phyloP scores from a whole-genome alignment of 2,888 invertebrate species.

The Lasioglossum malachurum region DNA sequence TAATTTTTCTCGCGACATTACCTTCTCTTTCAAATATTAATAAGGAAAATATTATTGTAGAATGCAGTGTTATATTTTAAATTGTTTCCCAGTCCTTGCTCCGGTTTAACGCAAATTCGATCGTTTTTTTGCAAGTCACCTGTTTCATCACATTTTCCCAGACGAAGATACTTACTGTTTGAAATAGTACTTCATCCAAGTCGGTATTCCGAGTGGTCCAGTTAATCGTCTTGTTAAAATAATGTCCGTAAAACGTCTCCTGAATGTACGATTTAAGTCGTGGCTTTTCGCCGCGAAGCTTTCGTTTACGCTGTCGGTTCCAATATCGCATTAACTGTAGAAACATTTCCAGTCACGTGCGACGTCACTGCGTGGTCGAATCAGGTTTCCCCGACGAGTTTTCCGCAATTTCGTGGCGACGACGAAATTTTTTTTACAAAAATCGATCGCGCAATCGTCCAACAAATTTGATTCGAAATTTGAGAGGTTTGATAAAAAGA shows the following conservation, averaged over 20 bases:
- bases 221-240: neutral
- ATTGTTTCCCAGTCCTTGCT: too few relatives aligned
- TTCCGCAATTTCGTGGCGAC: neutral
- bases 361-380: neutral
- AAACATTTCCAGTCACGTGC: conserved; percentile 13
- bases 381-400: neutral
- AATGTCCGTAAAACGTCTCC: neutral
- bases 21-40: too few relatives aligned
- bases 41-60: too few relatives aligned
- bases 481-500: too few relatives aligned
- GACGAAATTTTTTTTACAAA: neutral
- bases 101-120: too few relatives aligned
- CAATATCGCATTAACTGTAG: neutral
- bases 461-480: too few relatives aligned
- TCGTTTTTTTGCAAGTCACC: too few relatives aligned
- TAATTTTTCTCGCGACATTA: too few relatives aligned
- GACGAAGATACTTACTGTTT: too few relatives aligned
- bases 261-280: neutral
- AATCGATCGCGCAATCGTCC: neutral
- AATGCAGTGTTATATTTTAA: too few relatives aligned
- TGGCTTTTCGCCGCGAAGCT: neutral
- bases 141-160: too few relatives aligned
- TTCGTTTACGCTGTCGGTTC: conserved; percentile 3
- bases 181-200: neutral
- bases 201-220: neutral